Evolutionary conservation across 1,140 invertebrate species (phyloP).

Genomic region (Capitella teleta): DNA sequence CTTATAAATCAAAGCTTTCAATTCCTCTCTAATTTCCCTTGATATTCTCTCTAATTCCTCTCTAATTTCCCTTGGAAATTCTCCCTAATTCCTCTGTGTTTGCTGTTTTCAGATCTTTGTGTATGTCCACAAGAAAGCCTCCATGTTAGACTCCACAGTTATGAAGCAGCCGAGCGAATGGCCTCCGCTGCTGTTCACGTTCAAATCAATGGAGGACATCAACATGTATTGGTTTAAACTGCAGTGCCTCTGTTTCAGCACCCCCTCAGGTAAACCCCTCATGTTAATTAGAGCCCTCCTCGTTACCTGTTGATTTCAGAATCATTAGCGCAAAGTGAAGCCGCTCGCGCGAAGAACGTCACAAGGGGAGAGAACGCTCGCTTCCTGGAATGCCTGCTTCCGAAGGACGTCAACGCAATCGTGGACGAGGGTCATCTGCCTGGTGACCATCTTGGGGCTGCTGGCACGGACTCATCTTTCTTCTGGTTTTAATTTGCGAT

Average conservation of each 20-base stretch:
- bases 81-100: too few species aligned
- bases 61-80: too few species aligned
- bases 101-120: conserved; percentile 25
- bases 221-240: conserved; percentile 63
- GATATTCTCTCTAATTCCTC: too few species aligned
- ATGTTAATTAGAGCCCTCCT: not conserved
- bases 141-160: not conserved
- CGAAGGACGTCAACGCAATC: conserved; percentile 36
- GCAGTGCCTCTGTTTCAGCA: conserved; percentile 56
- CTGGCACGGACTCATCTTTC: conserved; percentile 58
- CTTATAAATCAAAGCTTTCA: too few species aligned
- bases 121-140: not conserved
- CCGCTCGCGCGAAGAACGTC: not conserved
- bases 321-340: not conserved
- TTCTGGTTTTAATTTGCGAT: too few species aligned
- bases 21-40: too few species aligned
- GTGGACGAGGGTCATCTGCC: conserved; percentile 53
- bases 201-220: conserved; percentile 48
- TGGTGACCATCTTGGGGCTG: conserved; percentile 60
- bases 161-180: conserved; percentile 41
- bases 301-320: not conserved
- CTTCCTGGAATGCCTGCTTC: conserved; percentile 3
- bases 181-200: conserved; percentile 46
- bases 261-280: conserved; percentile 48
- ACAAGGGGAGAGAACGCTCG: not conserved